Conservation (phyloP, 2,113 vertebrate genomes). For the Hippocampus mohnikei region DNA sequence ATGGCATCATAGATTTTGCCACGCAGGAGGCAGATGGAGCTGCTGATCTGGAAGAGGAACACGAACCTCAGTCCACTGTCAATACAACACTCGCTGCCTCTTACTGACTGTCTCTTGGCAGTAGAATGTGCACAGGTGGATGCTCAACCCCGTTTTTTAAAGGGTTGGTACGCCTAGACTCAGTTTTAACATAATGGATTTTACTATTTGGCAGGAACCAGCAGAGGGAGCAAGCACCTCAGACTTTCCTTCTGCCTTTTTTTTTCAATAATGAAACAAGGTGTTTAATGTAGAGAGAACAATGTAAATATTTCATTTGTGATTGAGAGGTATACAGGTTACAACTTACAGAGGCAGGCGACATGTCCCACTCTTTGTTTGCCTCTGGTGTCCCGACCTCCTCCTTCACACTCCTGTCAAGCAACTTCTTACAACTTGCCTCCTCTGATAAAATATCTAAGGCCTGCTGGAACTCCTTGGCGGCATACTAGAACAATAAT, state of each 20-base stretch:
- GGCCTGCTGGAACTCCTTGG: slow-evolving; percentile 95
- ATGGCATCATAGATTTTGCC: slow-evolving; percentile 98
- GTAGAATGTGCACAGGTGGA: not conserved
- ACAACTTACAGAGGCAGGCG: slow-evolving; percentile 84
- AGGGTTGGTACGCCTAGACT: too few species aligned
- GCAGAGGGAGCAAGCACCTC: not conserved
- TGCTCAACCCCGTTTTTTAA: not conserved
- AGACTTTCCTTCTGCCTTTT: too few species aligned
- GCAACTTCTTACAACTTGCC: slow-evolving; percentile 84
- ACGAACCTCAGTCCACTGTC: slow-evolving; percentile 7
- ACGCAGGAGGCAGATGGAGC: slow-evolving; percentile 94
- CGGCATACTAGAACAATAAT: slow-evolving; percentile 81
- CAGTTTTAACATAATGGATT: not conserved
- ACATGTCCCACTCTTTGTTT: slow-evolving; percentile 89
- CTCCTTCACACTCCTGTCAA: slow-evolving; percentile 84
- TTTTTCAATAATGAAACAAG: not conserved
- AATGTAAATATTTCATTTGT: not conserved
- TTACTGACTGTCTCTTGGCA: not conserved
- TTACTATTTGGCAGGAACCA: not conserved
- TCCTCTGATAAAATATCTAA: slow-evolving; percentile 95
- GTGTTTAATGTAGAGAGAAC: not conserved
- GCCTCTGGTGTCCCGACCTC: slow-evolving; percentile 79
- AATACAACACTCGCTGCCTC: not conserved
- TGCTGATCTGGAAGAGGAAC: slow-evolving; percentile 83
- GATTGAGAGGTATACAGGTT: not conserved